These are phyloP conservation scores for Anadara kagoshimensis DNA, from an alignment of 1,140 invertebrate genomes.

Conservation along the genomic window DNA sequence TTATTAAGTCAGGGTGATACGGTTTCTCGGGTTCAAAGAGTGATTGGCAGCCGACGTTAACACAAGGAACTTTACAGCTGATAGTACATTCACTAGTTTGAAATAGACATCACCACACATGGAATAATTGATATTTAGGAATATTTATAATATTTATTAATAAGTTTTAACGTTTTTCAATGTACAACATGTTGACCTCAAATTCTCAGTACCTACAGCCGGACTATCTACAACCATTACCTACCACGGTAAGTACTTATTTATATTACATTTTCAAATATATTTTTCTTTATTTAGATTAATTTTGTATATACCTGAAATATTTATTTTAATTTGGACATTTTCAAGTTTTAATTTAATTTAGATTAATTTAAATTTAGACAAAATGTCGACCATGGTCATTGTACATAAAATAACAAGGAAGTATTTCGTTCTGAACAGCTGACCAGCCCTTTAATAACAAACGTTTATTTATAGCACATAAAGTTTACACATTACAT, in stretches of 20 bases:
- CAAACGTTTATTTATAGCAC: too few relatives aligned
- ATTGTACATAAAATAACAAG: background rate
- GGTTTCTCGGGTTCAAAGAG: conserved; percentile 41
- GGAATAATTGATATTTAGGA: too few relatives aligned
- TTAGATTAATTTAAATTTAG: background rate
- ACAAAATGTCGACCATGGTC: background rate
- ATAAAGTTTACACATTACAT: too few relatives aligned
- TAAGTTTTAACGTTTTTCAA: too few relatives aligned
- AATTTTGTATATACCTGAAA: background rate
- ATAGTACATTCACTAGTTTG: background rate
- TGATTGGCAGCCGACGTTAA: conserved; percentile 58
- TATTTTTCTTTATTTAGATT: too few relatives aligned
- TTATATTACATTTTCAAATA: background rate
- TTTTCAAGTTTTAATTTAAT: background rate
- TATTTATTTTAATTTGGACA: background rate
- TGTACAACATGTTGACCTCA: conserved; percentile 61
- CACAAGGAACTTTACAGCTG: conserved; percentile 6
- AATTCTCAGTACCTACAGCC: conserved; percentile 70
- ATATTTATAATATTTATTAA: too few relatives aligned
- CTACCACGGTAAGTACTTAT: conserved; percentile 68
- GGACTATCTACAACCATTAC: conserved; percentile 71
- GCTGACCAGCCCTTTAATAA: too few relatives aligned
- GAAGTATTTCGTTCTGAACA: background rate
- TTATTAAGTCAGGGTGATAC: conserved; percentile 55
- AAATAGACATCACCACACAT: too few relatives aligned